These are phyloP conservation scores for Aselliscus stoliczkanus DNA, from an alignment of 2,797 vertebrate genomes.

Conservation along the genomic window DNA sequence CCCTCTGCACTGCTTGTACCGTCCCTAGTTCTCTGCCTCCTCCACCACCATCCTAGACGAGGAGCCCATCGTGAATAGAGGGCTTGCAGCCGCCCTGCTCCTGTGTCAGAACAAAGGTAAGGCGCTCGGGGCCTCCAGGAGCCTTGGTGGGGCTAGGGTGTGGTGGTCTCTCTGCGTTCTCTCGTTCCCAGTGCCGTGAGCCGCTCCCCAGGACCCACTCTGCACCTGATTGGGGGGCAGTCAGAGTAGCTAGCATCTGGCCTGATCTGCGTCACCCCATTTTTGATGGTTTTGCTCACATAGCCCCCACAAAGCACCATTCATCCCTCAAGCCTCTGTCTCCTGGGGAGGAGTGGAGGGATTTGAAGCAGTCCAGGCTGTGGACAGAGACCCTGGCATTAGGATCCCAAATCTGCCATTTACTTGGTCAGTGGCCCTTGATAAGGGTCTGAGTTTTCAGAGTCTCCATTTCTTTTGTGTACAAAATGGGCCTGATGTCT, in stretches of 20 bases:
- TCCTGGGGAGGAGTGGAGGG: no score
- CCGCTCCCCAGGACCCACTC: background rate
- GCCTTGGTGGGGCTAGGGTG: fast-evolving
- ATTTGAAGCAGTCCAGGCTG: background rate
- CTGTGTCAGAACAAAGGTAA: slow-evolving; percentile 94
- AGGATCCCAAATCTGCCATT: background rate
- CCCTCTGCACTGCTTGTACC: fast-evolving
- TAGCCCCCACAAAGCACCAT: background rate
- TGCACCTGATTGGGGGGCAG: background rate
- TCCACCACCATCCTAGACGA: slow-evolving; percentile 95
- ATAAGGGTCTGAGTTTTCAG: background rate
- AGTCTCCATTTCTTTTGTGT: background rate
- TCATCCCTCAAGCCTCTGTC: background rate
- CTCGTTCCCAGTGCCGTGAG: background rate
- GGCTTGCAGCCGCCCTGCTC: slow-evolving; percentile 88
- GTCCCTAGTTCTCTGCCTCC: slow-evolving; percentile 85
- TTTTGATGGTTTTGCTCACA: no score
- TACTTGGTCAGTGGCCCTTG: background rate
- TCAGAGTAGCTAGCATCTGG: fast-evolving
- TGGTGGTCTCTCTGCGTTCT: background rate
- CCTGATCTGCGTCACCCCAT: background rate
- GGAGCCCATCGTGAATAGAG: slow-evolving; percentile 94
- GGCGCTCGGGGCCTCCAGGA: background rate
- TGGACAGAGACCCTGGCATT: background rate
- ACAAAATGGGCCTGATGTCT: background rate